Base-by-base conservation (phyloP, 1,140 invertebrate species). In the Steinernema khuongi region DNA sequence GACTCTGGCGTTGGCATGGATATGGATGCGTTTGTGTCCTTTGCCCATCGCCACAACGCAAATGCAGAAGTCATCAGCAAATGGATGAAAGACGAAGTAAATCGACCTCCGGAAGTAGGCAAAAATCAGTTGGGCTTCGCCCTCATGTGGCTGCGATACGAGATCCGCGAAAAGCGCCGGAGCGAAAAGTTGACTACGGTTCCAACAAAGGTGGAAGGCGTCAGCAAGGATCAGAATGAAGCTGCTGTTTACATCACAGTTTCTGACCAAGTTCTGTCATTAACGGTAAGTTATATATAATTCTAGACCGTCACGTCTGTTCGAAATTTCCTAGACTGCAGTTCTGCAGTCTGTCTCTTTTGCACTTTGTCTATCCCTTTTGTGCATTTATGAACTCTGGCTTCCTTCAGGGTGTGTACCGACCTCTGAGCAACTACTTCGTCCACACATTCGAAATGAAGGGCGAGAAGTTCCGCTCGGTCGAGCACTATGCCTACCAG, bases 401-500 rank as follows among this genome's bases (percentile, higher is more conserved):
- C 14, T 22, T 22, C 18, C 69, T 77, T 68, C 66, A 77, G 76
- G 82, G 83, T 17, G 74, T 82, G 1, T 84, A 85, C 70, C 75
- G 77, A 33, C 83, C 83, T 19, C 69, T 84, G 11, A 81, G 79
- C 73, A 84, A 85, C 66, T 84, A 84, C 36, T 85, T 80, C 44
- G 74, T 77, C 0, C 68, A 77, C 29, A 73, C 68, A 26, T 80
- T 85, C 41, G 82, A 84, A 29, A 79, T 84, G 43, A 84, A 84
- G 71, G 77, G 79, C 17, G 76, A 76, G 28, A 67, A 71, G 31
- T 79, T 74, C 74, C 76, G 83, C 28, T 85, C 83, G 11, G 83
- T 84, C 0, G 83, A 84, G 44, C 83, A 84, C 67, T 84, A 84
- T 60, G 83, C 81, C 14, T 84, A 84, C 72, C 82, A 84, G 71